Conservation (phyloP, 1,140 invertebrate species). For the Hermatobates lingyangjiaoensis region DNA sequence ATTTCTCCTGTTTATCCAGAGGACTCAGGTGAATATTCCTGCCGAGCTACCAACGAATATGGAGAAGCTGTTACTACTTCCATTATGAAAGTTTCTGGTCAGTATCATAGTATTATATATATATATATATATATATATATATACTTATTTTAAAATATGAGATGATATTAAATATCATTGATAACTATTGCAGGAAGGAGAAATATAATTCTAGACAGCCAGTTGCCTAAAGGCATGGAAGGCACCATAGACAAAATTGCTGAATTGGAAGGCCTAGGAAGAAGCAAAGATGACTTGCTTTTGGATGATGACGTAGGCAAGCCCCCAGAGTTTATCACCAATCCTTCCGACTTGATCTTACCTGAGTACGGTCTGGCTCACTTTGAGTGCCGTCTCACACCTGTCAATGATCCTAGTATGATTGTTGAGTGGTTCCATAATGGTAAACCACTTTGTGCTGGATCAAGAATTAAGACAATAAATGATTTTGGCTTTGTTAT, state of each 20-base stretch:
- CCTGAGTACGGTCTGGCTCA: slow-evolving; percentile 77
- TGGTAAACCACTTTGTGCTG: slow-evolving; percentile 69
- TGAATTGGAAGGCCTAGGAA: slow-evolving; percentile 70
- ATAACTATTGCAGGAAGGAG: slow-evolving; percentile 42
- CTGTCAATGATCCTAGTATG: slow-evolving; percentile 83
- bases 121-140: not conserved
- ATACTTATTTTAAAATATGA: not conserved
- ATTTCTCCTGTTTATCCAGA: slow-evolving; percentile 89
- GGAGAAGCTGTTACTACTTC: slow-evolving; percentile 87
- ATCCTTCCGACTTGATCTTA: slow-evolving; percentile 63
- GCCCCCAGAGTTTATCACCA: slow-evolving; percentile 81
- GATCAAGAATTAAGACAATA: slow-evolving; percentile 75
- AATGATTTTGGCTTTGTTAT: slow-evolving; percentile 90
- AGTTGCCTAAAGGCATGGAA: slow-evolving; percentile 81
- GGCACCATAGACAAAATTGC: slow-evolving; percentile 84
- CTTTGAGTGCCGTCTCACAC: slow-evolving; percentile 75
- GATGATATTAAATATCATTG: not conserved
- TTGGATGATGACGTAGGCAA: slow-evolving; percentile 69
- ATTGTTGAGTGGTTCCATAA: slow-evolving; percentile 93
- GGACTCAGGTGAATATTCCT: slow-evolving; percentile 84
- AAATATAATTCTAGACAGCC: slow-evolving; percentile 78
- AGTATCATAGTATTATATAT: not conserved
- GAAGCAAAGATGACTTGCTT: slow-evolving; percentile 32
- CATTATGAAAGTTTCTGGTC: slow-evolving; percentile 67
- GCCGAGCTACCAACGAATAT: slow-evolving; percentile 71